Conservation (phyloP, 2,113 vertebrate species). For the Hemiscyllium ocellatum region DNA sequence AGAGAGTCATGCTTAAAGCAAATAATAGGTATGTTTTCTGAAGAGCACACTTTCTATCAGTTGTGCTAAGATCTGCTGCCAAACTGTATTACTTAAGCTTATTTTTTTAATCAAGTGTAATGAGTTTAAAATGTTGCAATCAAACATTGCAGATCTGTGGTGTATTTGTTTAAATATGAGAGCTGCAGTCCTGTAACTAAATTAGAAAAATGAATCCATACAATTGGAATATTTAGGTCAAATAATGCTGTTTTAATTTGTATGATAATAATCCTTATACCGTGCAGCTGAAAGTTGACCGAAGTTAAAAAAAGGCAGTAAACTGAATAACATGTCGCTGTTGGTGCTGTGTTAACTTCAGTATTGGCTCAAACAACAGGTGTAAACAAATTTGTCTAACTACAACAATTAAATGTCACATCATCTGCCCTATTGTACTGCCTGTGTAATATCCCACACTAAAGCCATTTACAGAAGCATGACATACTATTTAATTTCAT, state of each 20-base stretch:
- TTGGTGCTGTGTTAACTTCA: neutral
- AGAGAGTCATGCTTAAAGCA: neutral
- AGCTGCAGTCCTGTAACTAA: neutral
- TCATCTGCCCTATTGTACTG: neutral
- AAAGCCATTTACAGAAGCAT: neutral
- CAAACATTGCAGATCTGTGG: neutral
- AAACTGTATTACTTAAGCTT: neutral
- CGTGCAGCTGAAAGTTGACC: neutral
- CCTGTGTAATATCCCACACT: neutral
- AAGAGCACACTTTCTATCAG: neutral
- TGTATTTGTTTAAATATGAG: neutral
- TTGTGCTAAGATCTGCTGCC: neutral
- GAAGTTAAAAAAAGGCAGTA: neutral
- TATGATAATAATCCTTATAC: neutral
- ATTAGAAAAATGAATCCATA: neutral
- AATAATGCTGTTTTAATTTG: neutral
- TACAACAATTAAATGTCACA: neutral
- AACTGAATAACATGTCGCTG: neutral
- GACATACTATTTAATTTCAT: neutral
- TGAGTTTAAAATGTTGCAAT: neutral
- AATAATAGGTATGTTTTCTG: neutral
- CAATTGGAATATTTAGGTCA: neutral
- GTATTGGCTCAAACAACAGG: neutral
- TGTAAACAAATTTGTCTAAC: constrained; percentile 21
- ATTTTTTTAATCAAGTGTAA: neutral